Evolutionary conservation across 2,797 vertebrate species (phyloP), one percentile per base, ranked within the genome.

Genomic region (Melanotaenia trifasciata): DNA sequence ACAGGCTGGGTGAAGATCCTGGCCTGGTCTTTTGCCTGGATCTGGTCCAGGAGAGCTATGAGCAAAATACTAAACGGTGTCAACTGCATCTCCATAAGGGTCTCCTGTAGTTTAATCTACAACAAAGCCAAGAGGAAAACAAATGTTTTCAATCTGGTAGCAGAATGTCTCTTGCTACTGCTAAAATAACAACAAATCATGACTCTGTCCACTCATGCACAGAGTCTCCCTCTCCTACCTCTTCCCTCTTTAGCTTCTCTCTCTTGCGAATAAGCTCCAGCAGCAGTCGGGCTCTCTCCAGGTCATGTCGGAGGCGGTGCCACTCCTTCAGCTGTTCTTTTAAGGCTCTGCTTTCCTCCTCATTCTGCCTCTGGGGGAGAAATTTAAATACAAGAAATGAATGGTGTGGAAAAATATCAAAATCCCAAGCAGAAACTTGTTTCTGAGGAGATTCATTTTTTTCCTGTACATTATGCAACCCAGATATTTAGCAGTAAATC

Each of bases 211-310:
- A 11, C 60, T 3, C 14, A 22, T 36, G 14, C 9, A 43, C 30
- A 14, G 30, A 22, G 13, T 7, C 28, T 16, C 35, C 57, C 64
- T 0, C 32, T 60, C 57, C 74, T 91, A 98, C 98, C 96, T 99
- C 96, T 83, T 99, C 98, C 74, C 97, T 96, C 92, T 99, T 99
- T 82, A 99, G 95, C 84, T 99, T 99, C 93, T 99, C 98, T 59
- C 98, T 93, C 87, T 99, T 99, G 78, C 97, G 96, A 84, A 99
- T 97, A 4, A 99, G 95, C 87, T 99, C 98, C 61, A 99, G 95
- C 83, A 99, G 91, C 64, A 99, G 94, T 26, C 98, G 95, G 0
- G 98, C 96, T 74, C 98, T 94, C 91, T 99, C 98, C 73, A 99
- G 95, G 89, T 99, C 98, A 0, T 98, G 98, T 22, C 98, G 94